Conservation (phyloP, 2,888 invertebrate genomes). For the Blastobasis lacticolella region DNA sequence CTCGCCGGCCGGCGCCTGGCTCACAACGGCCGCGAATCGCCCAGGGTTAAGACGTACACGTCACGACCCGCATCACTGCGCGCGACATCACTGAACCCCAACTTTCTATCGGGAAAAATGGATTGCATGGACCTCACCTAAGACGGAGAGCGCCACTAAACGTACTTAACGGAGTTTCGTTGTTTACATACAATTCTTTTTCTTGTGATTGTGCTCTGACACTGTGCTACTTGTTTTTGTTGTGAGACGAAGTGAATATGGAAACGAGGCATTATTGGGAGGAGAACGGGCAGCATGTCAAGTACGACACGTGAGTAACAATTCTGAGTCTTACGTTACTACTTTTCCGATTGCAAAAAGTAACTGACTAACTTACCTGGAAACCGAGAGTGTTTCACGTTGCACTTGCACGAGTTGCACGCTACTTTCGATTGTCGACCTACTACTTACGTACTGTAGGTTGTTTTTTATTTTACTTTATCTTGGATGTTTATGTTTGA, state of each 20-base stretch:
- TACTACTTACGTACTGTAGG: too few species aligned
- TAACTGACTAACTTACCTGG: too few species aligned
- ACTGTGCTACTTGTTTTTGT: slow-evolving; percentile 35
- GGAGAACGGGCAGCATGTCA: slow-evolving; percentile 56
- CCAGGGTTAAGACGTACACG: slow-evolving; percentile 27
- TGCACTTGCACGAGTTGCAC: too few species aligned
- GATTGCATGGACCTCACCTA: slow-evolving; percentile 39
- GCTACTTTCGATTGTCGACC: too few species aligned
- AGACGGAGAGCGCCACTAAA: slow-evolving; percentile 9
- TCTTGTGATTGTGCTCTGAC: slow-evolving; percentile 30
- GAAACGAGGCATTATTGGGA: slow-evolving; percentile 65
- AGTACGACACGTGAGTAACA: slow-evolving; percentile 61
- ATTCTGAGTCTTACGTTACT: slow-evolving; percentile 3
- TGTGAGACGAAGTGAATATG: slow-evolving; percentile 52
- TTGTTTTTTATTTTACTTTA: too few species aligned
- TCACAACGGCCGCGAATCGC: slow-evolving; percentile 36
- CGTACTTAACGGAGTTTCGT: too few species aligned
- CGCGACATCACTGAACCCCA: background rate
- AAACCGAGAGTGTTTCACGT: too few species aligned
- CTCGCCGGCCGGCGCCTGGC: slow-evolving; percentile 40
- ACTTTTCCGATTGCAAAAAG: too few species aligned
- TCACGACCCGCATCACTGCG: slow-evolving; percentile 17
- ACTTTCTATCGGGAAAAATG: slow-evolving; percentile 35
- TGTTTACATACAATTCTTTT: slow-evolving; percentile 5
- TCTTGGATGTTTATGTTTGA: too few species aligned